Evolutionary conservation across 2,113 vertebrate species (phyloP), one percentile per base, ranked within the genome.

Genomic region (Chloebia gouldiae): DNA sequence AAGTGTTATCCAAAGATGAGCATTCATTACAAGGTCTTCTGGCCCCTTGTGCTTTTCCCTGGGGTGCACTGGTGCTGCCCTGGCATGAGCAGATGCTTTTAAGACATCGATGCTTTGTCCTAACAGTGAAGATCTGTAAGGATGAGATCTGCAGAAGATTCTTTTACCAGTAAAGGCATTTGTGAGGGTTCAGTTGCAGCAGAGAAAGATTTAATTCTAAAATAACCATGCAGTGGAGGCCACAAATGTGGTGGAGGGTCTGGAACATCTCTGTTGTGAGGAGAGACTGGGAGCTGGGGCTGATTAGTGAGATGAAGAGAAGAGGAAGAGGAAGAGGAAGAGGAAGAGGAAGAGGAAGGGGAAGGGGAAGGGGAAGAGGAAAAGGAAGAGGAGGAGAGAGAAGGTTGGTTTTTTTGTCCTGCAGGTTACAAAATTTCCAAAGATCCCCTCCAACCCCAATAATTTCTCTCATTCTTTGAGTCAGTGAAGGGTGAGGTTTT

Each of bases 1-100:
- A 92, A 94, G 83, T 61, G 83, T 16, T 88, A 93, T 19, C 51
- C 77, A 94, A 28, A 5, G 27, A 77, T 31, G 56, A 93, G 44
- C n/a, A 37, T 60, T 88, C 83, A 40, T 89, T 81, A 78, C 53
- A 89, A 93, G 40, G 80, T 86, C 89, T 94, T 75, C 68, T 86
- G 86, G 81, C 86, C 86, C 44, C 90, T 66, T 39, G 71, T 92
- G 76, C 72, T 73, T 65, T 8, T 66, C 70, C 64, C 56, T 75
- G 76, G 54, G 71, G 27, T 63, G 71, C 85, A 20, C 37, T 37
- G 19, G 27, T 30, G 44, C 31, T 77, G 35, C 6, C 23, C 30
- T 42, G 27, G 12, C 28, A 24, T 18, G 13, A 50, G 21, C 19
- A 86, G 79, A 66, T 20, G 33, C 4, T 6, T 83, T 83, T 39